Conservation (phyloP, 2,888 invertebrate genomes). For the Lepidocyrtinus sp. region DNA sequence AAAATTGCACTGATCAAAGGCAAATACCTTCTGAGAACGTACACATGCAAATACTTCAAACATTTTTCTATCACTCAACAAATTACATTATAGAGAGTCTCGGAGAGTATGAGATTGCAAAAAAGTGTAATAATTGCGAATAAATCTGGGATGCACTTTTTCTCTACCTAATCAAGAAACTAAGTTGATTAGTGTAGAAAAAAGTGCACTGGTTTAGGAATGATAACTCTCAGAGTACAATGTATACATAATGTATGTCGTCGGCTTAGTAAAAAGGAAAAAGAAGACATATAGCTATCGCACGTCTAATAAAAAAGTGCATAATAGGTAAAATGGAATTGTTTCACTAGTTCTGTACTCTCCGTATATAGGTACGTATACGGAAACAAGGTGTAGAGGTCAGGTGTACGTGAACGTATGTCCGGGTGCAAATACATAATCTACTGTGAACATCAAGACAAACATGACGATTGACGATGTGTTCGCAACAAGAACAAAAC, state of each 20-base stretch:
- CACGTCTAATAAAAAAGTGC: background rate
- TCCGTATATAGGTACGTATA: background rate
- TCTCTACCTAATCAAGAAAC: background rate
- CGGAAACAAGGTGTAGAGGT: slow-evolving; percentile 33
- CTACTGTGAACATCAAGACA: slow-evolving; percentile 52
- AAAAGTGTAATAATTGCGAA: slow-evolving; percentile 34
- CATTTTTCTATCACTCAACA: slow-evolving; percentile 3
- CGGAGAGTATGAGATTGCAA: slow-evolving; percentile 5
- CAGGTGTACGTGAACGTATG: slow-evolving; percentile 40
- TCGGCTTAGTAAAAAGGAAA: background rate
- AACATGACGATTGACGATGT: slow-evolving; percentile 35
- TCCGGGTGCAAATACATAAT: slow-evolving; percentile 38
- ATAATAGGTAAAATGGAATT: background rate
- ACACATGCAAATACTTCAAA: background rate
- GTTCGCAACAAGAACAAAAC: slow-evolving; percentile 14
- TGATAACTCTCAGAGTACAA: background rate
- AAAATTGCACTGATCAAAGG: background rate
- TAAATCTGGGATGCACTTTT: slow-evolving; percentile 36
- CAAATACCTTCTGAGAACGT: too few relatives aligned
- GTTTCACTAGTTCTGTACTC: background rate
- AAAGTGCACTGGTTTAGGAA: background rate
- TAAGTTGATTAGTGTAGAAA: background rate
- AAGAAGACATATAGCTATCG: background rate
- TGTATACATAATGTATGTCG: background rate
- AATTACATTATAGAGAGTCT: slow-evolving; percentile 2